phyloP scores from a whole-genome alignment of 2,888 invertebrate species.

The Aphidius colemani region DNA sequence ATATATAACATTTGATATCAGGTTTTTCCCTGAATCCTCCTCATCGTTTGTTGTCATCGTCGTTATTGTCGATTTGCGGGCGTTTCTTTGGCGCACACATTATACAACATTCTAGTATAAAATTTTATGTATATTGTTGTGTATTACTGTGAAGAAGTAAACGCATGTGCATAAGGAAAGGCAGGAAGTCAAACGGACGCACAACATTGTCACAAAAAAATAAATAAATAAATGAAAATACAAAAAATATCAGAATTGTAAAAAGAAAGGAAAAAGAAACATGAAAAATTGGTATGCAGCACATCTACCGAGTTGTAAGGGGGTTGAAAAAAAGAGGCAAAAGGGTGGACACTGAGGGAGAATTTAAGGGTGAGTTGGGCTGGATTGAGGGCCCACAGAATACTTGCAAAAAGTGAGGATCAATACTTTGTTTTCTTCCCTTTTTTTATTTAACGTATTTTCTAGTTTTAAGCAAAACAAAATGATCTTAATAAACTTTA shows the following conservation, averaged over 20 bases:
- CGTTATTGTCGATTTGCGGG: too few species aligned
- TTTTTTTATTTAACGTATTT: slow-evolving; percentile 24
- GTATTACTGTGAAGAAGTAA: slow-evolving; percentile 24
- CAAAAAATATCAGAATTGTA: slow-evolving; percentile 45
- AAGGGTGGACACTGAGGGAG: slow-evolving; percentile 44
- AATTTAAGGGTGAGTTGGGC: slow-evolving; percentile 48
- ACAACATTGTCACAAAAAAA: slow-evolving; percentile 36
- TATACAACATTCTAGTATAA: too few species aligned
- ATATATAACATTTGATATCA: slow-evolving; percentile 32
- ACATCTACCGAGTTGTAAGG: slow-evolving; percentile 62
- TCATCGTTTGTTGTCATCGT: too few species aligned
- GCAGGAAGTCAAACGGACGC: slow-evolving; percentile 42
- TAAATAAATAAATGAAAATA: slow-evolving; percentile 44
- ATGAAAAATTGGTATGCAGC: slow-evolving; percentile 68
- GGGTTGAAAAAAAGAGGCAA: slow-evolving; percentile 60
- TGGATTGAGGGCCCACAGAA: slow-evolving; percentile 47
- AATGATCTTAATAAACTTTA: too few species aligned
- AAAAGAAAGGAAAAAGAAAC: slow-evolving; percentile 52
- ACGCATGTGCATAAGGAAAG: slow-evolving; percentile 38
- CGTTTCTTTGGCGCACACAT: too few species aligned
- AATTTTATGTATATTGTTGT: slow-evolving; percentile 3
- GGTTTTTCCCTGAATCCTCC: slow-evolving; percentile 25
- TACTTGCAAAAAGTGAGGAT: slow-evolving; percentile 55
- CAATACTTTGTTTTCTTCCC: slow-evolving; percentile 57
- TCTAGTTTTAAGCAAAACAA: too few species aligned